phyloP scores from a whole-genome alignment of 1,140 invertebrate genomes.

The Hetaerina americana region DNA sequence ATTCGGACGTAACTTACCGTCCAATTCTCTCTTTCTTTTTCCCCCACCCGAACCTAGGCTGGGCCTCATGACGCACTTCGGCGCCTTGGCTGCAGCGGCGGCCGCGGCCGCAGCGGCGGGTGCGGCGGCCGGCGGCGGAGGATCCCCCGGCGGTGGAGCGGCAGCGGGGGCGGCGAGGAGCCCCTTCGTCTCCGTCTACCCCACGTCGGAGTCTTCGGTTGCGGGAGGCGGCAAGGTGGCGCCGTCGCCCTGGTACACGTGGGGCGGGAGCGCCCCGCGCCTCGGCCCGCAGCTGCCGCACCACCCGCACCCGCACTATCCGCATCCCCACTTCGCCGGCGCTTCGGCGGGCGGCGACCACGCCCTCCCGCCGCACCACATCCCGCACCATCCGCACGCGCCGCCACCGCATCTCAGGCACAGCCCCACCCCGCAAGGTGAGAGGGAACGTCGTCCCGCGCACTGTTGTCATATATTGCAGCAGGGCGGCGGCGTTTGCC shows the following conservation, averaged over 20 bases:
- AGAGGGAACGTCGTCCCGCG: no score
- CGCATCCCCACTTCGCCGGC: constrained; percentile 10
- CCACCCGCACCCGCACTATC: not conserved
- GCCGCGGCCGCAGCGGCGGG: constrained; percentile 43
- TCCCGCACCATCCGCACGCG: constrained; percentile 9
- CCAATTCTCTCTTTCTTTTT: no score
- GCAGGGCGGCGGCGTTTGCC: no score
- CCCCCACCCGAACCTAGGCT: no score
- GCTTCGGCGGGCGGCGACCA: not conserved
- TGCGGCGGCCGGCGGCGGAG: constrained; percentile 27
- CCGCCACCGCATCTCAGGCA: not conserved
- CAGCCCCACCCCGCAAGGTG: not conserved
- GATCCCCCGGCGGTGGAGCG: constrained; percentile 34
- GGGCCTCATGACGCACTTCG: constrained; percentile 66
- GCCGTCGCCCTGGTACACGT: constrained; percentile 23
- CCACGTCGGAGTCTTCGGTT: constrained; percentile 17
- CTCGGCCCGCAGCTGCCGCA: constrained; percentile 20
- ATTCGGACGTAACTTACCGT: no score
- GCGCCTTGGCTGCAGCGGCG: constrained; percentile 48
- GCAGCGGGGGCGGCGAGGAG: constrained; percentile 28
- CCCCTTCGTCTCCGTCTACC: constrained; percentile 31
- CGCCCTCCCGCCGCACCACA: constrained; percentile 14
- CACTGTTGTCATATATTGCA: no score
- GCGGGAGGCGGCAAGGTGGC: constrained; percentile 24
- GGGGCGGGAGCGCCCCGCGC: constrained; percentile 28